Conservation (phyloP, 2,113 vertebrate species). For the Tragelaphus scriptus region DNA sequence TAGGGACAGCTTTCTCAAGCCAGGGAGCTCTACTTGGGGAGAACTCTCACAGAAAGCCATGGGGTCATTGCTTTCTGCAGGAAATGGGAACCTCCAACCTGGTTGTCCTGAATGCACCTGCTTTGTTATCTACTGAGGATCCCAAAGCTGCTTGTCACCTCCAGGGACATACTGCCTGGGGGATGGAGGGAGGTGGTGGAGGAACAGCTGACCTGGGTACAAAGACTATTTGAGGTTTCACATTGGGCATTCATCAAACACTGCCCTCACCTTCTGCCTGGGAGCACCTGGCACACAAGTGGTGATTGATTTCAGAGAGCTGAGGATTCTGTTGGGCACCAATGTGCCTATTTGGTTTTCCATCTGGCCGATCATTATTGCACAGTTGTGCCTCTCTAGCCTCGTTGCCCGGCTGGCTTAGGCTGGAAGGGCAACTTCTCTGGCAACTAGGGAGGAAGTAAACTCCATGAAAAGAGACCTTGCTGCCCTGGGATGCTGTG, state of each 20-base stretch:
- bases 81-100: background rate
- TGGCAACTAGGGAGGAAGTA: background rate
- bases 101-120: background rate
- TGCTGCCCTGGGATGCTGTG: background rate
- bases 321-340: background rate
- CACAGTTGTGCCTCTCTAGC: background rate
- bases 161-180: background rate
- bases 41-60: background rate
- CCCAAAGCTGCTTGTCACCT: background rate
- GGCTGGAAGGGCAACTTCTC: background rate
- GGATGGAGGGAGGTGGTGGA: too few relatives aligned
- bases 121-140: background rate
- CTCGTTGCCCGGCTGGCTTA: background rate
- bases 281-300: too few relatives aligned
- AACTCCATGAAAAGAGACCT: background rate
- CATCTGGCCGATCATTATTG: constrained; percentile 26
- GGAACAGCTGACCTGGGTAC: background rate
- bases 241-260: background rate
- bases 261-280: background rate
- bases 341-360: background rate
- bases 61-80: background rate
- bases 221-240: background rate
- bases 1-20: background rate
- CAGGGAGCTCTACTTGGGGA: background rate
- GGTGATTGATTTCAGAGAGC: background rate